phyloP scores from a whole-genome alignment of 2,797 vertebrate species.

The Gallinago solitaria region DNA sequence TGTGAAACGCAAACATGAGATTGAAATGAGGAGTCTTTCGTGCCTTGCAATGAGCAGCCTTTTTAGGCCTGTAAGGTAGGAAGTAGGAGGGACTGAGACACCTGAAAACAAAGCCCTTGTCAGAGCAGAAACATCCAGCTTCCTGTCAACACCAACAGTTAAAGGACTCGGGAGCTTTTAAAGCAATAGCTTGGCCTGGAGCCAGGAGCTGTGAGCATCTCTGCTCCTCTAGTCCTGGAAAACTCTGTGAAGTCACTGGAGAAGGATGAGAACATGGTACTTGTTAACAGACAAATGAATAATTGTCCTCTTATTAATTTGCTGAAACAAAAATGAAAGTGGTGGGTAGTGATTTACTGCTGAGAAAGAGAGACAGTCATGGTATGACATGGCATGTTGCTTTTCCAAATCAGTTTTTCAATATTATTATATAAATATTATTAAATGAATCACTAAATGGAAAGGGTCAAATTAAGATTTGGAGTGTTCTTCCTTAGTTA shows the following conservation, averaged over 20 bases:
- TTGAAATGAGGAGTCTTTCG: neutral
- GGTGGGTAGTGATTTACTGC: neutral
- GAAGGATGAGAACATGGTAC: neutral
- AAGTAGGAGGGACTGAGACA: neutral
- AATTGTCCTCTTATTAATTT: neutral
- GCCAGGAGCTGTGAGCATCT: neutral
- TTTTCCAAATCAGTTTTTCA: neutral
- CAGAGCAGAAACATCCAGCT: neutral
- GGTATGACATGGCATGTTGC: neutral
- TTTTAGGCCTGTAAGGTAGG: neutral
- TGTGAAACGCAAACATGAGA: neutral
- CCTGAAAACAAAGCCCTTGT: neutral
- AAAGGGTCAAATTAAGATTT: neutral
- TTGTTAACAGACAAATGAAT: neutral
- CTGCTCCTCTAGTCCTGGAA: neutral
- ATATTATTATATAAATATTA: neutral
- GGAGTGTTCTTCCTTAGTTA: neutral
- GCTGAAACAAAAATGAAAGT: neutral
- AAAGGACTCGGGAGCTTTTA: neutral
- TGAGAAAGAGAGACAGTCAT: neutral
- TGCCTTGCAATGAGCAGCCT: neutral
- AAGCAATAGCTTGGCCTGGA: conserved; percentile 29
- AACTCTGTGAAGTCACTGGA: neutral
- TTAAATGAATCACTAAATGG: neutral
- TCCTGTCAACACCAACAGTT: neutral